Conservation (phyloP, 92 coral and sea anemone genomes). For the Actinernus sp. region DNA sequence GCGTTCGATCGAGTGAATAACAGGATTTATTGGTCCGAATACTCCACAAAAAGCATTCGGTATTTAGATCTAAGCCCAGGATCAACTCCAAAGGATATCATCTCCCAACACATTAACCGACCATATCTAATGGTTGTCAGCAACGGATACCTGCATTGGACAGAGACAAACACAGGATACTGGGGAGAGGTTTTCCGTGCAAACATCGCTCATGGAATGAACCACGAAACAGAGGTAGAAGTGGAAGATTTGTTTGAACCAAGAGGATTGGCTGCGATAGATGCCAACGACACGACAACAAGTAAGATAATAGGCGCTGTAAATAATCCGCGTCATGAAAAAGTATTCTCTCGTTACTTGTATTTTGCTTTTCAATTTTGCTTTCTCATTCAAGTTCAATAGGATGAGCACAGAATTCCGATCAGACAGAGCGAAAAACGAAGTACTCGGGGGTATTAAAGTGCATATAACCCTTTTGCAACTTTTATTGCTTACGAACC, state of each 20-base stretch:
- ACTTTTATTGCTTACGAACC: too few species aligned
- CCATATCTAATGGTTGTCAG: conserved; percentile 17
- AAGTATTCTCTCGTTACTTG: too few species aligned
- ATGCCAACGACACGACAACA: too few species aligned
- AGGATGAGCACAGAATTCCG: too few species aligned
- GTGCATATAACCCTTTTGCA: too few species aligned
- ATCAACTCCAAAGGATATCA: background rate
- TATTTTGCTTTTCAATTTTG: too few species aligned
- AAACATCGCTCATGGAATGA: background rate
- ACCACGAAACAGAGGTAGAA: conserved; percentile 16
- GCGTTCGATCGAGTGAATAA: conserved; percentile 14
- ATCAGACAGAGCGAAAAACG: too few species aligned
- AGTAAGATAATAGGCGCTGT: too few species aligned
- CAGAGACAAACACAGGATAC: background rate
- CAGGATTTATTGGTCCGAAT: conserved; percentile 19
- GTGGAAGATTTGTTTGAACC: conserved; percentile 7
- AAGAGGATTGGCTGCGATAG: conserved; percentile 10
- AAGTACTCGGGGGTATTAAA: too few species aligned
- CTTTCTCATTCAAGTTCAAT: too few species aligned
- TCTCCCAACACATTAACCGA: conserved; percentile 1
- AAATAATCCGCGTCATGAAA: too few species aligned
- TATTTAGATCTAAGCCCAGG: conserved; percentile 4
- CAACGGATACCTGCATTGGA: conserved; percentile 33
- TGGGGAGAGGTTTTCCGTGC: conserved; percentile 34
- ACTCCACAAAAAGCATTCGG: background rate